Base-by-base conservation (phyloP, 2,113 vertebrate genomes). In the Opisthocomus hoazin region DNA sequence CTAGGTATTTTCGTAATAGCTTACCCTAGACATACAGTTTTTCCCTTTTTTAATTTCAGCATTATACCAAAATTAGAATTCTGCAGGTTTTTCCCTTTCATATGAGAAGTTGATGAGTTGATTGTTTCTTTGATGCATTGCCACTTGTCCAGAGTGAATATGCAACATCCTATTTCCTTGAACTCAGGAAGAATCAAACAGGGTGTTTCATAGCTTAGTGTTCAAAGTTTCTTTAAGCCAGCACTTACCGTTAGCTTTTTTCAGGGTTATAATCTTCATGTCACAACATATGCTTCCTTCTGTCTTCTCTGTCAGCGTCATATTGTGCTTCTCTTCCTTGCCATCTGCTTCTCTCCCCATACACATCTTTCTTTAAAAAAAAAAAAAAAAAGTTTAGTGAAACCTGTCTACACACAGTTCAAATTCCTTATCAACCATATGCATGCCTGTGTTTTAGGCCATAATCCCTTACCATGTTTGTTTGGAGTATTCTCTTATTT, bases 221-320 rank as follows among this genome's bases (percentile, higher is more conserved):
- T 93, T 93, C 87, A 90, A 87, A 87, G 87, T 32, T 84, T 85
- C 73, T 94, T 95, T 61, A 91, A 94, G 58, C 53, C 58, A 85
- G n/a, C 41, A 73, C 70, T 96, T 93, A 91, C 81, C 54, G 84
- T 73, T 85, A 94, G 61, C 30, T 94, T 93, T 94, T 91, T 93
- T 90, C 82, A 91, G 91, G 87, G 87, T 96, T 97, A 85, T 83
- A 75, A 57, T 83, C 77, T 87, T 94, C 24, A 30, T 96, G 91
- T 91, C 94, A 94, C 87, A 93, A 73, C 95, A 96, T 97, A 96
- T 95, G 95, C 78, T 96, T 96, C 87, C 58, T 96, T 91, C 93
- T 90, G 94, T 90, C 63, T 93, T 95, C 78, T 95, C 75, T 94
- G 93, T 91, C 95, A 93, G 93, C 74, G 96, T 97, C 94, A 91